Base-by-base conservation (phyloP, 2,888 invertebrate genomes). In the Drosophila flavopinicola region DNA sequence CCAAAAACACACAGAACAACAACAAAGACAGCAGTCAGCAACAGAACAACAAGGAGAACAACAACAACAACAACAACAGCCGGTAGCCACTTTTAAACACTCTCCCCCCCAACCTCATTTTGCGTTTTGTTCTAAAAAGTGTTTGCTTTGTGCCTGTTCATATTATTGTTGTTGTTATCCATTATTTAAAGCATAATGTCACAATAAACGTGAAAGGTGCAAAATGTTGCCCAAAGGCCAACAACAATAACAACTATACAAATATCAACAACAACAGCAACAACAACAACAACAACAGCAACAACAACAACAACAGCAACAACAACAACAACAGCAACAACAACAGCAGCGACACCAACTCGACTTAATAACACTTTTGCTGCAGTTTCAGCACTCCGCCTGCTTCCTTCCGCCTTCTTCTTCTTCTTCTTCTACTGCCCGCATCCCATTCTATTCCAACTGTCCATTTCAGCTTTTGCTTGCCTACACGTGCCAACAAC, bases 141-240 rank as follows among this genome's bases (percentile, higher is more conserved):
- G 78, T 78, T 82, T 76, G 61, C 71, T 70, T 70, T 69, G 54
- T 58, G 52, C 33, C 9, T 10, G 23, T 20, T 27, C 0, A 10
- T 27, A 29, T 53, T 74, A 24, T 51, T 77, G 65, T 64, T 67
- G 61, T 70, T 75, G 63, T 65, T 69, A 67, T 82, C 67, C 70
- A 82, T 83, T 79, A 82, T 82, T 82, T 73, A 75, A 75, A 83
- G 67, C 83, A 84, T 76, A 83, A 83, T 78, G 84, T 80, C 85
- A 85, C 84, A 85, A 85, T 83, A 78, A 83, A 84, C 72, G 72
- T 76, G 72, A 83, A 79, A 84, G 85, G 85, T 85, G 84, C 85
- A 85, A 84, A 84, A 83, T 80, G 76, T 66, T 60, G 72, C 78
- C 69, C 67, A 54, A 53, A 72, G 78, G 68, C 73, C n/a, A n/a